Percentiles rank a stretch among this genome's conserved stretches.
Evolutionary conservation across 2,888 invertebrate genomes (phyloP).

Genomic region (Drosophila neutralis): DNA sequence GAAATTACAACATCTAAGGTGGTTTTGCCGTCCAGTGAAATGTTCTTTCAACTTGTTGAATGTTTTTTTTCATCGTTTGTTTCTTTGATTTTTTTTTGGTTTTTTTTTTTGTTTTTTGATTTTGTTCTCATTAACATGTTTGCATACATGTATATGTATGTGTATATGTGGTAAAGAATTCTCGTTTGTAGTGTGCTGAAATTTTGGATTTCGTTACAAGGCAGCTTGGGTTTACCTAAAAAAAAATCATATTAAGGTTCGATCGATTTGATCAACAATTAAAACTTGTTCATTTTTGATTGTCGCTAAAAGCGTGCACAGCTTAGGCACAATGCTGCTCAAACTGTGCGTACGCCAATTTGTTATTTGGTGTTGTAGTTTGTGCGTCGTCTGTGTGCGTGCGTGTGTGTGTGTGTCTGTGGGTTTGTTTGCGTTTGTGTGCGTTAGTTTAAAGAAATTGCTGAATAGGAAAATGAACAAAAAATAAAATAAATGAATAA

Average conservation of each 20-base stretch:
- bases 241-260: slow-evolving; percentile 16
- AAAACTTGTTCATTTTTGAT: slow-evolving; percentile 52
- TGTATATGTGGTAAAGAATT: slow-evolving; percentile 32
- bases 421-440: slow-evolving; percentile 42
- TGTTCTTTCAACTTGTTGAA: slow-evolving; percentile 69
- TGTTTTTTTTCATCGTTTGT: slow-evolving; percentile 26
- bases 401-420: slow-evolving; percentile 31
- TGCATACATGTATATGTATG: slow-evolving; percentile 38
- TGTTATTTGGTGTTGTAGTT: slow-evolving; percentile 73
- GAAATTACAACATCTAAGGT: slow-evolving; percentile 84
- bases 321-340: slow-evolving; percentile 35
- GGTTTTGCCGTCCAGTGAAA: slow-evolving; percentile 84
- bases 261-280: slow-evolving; percentile 23
- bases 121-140: slow-evolving; percentile 55
- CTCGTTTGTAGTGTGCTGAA: slow-evolving; percentile 46
- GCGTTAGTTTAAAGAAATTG: not conserved
- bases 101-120: slow-evolving; percentile 36
- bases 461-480: not conserved
- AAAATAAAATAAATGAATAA: slow-evolving; percentile 10
- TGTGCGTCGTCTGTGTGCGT: slow-evolving; percentile 60
- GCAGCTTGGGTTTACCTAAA: slow-evolving; percentile 70
- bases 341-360: slow-evolving; percentile 41
- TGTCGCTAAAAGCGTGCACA: slow-evolving; percentile 51
- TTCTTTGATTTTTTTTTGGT: slow-evolving; percentile 26
- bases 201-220: slow-evolving; percentile 74